Percentiles rank a stretch among this genome's conserved stretches.
Conservation (phyloP, 2,888 invertebrate species). For the Junonia oenone region DNA sequence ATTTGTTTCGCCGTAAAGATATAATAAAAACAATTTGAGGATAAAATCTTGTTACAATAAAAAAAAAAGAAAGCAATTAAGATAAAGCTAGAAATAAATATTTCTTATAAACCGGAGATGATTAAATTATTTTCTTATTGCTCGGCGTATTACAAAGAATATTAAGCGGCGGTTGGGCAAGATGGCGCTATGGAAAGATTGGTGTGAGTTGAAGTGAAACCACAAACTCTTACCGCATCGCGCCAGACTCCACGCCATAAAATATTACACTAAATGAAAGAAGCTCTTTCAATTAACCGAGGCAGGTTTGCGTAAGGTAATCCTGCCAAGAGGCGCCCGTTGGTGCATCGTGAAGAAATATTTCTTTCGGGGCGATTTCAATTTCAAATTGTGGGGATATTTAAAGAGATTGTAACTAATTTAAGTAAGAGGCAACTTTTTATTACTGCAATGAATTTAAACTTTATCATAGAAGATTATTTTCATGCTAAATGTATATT, state of each 20-base stretch:
- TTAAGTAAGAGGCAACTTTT: not conserved
- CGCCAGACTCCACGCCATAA: conserved; percentile 55
- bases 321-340: conserved; percentile 56
- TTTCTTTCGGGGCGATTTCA: conserved; percentile 40
- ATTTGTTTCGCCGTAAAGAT: conserved; percentile 30
- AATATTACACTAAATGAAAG: conserved; percentile 73
- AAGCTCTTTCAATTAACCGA: conserved; percentile 75
- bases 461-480: not conserved
- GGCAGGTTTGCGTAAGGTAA: conserved; percentile 69
- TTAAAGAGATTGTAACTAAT: not conserved
- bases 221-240: conserved; percentile 45
- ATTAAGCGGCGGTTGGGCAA: conserved; percentile 45
- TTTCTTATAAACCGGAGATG: conserved; percentile 61
- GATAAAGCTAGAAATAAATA: conserved; percentile 68
- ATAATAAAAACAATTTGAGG: not conserved
- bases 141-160: conserved; percentile 38
- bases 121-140: conserved; percentile 71
- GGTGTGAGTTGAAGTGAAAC: conserved; percentile 51
- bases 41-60: conserved; percentile 40
- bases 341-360: conserved; percentile 48
- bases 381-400: conserved; percentile 22
- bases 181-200: conserved; percentile 51
- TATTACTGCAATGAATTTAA: not conserved
- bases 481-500: not conserved
- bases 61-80: conserved; percentile 61